Percentiles rank a stretch among this genome's conserved stretches.
phyloP scores from a whole-genome alignment of 2,797 vertebrate species.

The Gymnocypris eckloni region DNA sequence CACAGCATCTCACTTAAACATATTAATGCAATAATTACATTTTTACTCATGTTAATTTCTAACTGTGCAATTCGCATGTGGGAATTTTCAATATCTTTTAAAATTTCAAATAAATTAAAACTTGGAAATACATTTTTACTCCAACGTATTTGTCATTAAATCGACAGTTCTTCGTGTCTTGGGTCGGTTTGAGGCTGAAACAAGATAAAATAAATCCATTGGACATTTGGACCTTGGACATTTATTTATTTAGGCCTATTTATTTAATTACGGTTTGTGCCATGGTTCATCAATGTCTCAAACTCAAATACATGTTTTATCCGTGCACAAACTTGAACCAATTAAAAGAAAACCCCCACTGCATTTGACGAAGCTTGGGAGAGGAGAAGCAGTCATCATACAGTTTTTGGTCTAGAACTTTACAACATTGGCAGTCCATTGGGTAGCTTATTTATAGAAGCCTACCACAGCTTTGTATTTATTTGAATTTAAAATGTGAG shows the following conservation, averaged over 20 bases:
- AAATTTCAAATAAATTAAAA: neutral
- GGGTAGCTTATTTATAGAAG: neutral
- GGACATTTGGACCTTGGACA: neutral
- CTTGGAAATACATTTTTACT: neutral
- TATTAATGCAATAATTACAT: neutral
- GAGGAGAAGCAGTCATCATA: neutral
- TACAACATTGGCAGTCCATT: neutral
- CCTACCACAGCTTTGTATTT: neutral
- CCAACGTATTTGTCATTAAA: neutral
- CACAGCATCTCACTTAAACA: neutral
- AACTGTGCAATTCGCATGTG: neutral
- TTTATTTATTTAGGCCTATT: neutral
- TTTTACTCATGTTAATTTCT: neutral
- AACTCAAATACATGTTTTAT: neutral
- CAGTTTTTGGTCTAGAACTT: neutral
- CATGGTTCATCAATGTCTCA: neutral
- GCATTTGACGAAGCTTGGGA: neutral
- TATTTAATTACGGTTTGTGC: neutral
- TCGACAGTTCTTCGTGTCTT: neutral
- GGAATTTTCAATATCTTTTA: neutral
- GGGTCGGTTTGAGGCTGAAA: neutral
- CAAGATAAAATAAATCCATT: neutral
- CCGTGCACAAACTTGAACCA: neutral
- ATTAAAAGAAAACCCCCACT: neutral
- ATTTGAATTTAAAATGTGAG: conserved; percentile 24